Evolutionary conservation across 2,113 vertebrate species (phyloP).

Genomic region (Rhinoptilus africanus): DNA sequence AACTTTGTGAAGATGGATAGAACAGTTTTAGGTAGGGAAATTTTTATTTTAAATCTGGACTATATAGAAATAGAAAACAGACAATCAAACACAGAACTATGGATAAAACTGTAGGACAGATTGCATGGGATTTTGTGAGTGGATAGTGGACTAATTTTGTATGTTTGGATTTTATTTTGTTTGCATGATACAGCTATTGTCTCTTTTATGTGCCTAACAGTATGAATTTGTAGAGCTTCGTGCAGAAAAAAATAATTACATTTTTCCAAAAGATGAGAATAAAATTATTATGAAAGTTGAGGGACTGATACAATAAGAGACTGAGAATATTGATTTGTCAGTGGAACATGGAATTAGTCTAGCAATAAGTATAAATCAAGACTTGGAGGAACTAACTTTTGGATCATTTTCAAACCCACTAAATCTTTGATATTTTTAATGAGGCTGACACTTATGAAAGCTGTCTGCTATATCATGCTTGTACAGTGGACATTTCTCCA

Average conservation of each 20-base stretch:
- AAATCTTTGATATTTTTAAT: background rate
- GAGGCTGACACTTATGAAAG: background rate
- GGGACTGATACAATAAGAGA: background rate
- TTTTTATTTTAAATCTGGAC: background rate
- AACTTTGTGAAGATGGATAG: background rate
- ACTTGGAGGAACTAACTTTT: background rate
- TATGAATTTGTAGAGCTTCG: background rate
- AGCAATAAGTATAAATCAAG: background rate
- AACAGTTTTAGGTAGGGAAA: background rate
- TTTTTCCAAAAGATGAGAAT: background rate
- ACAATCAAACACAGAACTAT: background rate
- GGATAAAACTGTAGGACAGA: background rate
- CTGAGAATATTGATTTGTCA: background rate
- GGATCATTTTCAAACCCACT: background rate
- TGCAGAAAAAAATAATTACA: background rate
- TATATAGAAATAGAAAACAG: background rate
- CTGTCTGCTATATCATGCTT: background rate
- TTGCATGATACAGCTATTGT: background rate
- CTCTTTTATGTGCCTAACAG: background rate
- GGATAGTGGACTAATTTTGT: background rate
- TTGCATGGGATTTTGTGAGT: background rate
- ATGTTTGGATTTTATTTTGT: background rate
- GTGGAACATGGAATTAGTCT: background rate
- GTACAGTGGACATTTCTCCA: background rate
- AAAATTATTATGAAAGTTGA: background rate